These are phyloP conservation scores for Sesia bembeciformis DNA, from an alignment of 2,888 invertebrate genomes.

Conservation along the genomic window DNA sequence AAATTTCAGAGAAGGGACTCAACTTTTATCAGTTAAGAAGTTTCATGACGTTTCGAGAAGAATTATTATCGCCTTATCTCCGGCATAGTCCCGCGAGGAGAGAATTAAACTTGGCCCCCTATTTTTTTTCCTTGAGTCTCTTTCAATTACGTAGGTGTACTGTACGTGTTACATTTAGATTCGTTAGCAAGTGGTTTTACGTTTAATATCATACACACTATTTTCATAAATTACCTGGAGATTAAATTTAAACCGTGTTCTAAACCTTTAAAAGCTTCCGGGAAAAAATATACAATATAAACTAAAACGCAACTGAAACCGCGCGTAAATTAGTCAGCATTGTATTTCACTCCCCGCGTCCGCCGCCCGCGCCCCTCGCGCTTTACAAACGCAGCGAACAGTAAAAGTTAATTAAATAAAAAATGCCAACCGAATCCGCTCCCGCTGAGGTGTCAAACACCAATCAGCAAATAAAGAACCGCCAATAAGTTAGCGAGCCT, in stretches of 20 bases:
- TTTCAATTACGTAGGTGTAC: constrained; percentile 34
- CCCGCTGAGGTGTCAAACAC: constrained; percentile 60
- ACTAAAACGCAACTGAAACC: constrained; percentile 42
- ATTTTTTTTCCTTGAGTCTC: constrained; percentile 37
- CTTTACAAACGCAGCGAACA: constrained; percentile 32
- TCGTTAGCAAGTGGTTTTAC: not conserved
- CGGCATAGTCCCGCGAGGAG: constrained; percentile 41
- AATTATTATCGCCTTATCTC: constrained; percentile 70
- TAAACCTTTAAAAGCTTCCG: not conserved
- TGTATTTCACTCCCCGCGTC: constrained; percentile 36
- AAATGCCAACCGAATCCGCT: constrained; percentile 49
- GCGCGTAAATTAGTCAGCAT: constrained; percentile 57
- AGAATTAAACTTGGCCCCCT: constrained; percentile 41
- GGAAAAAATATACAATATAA: constrained; percentile 8
- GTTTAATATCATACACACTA: not conserved
- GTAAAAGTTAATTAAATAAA: constrained; percentile 63
- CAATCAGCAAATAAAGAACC: constrained; percentile 68
- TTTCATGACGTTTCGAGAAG: constrained; percentile 68
- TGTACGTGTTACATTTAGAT: not conserved
- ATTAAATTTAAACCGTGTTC: not conserved
- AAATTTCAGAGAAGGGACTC: constrained; percentile 64
- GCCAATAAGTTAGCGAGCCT: constrained; percentile 66
- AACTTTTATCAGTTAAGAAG: constrained; percentile 73
- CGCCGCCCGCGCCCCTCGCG: constrained; percentile 20
- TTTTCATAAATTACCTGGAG: not conserved